These are phyloP conservation scores for Phalera bucephala DNA, from an alignment of 2,888 invertebrate genomes.

Conservation along the genomic window DNA sequence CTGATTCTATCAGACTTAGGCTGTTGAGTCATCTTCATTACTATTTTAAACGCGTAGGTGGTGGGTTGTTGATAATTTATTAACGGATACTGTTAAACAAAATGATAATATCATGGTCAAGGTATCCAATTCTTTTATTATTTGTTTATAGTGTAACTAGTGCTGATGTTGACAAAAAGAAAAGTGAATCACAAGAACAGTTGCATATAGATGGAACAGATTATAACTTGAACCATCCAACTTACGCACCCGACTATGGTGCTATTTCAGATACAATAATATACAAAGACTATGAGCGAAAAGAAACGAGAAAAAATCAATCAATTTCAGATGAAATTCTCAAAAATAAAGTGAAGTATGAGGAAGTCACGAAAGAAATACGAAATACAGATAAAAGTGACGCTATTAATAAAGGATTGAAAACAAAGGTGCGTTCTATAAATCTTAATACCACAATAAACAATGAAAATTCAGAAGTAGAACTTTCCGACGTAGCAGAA, in stretches of 20 bases:
- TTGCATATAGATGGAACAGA: constrained; percentile 9
- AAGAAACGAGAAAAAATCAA: background rate
- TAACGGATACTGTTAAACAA: constrained; percentile 15
- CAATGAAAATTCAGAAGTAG: too few relatives aligned
- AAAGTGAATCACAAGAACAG: constrained; percentile 10
- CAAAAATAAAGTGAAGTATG: constrained; percentile 4
- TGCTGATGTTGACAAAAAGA: constrained; percentile 23
- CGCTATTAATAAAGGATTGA: constrained; percentile 3
- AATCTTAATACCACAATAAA: constrained; percentile 1
- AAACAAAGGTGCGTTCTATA: constrained; percentile 17
- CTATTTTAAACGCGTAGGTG: constrained; percentile 50
- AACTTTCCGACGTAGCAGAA: too few relatives aligned
- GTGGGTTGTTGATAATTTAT: constrained; percentile 40
- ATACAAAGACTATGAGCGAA: constrained; percentile 18
- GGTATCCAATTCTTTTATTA: constrained; percentile 15
- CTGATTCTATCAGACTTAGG: constrained; percentile 35
- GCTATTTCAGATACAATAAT: constrained; percentile 30
- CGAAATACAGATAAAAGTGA: constrained; percentile 1
- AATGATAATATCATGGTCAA: constrained; percentile 22
- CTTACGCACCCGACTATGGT: constrained; percentile 34
- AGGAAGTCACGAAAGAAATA: background rate
- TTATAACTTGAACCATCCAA: constrained; percentile 45
- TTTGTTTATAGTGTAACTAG: constrained; percentile 28
- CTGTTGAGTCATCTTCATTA: constrained; percentile 60
- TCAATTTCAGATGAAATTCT: background rate